phyloP scores from a whole-genome alignment of 64 coral and sea anemone species.

The Astreopora myriophthalma region DNA sequence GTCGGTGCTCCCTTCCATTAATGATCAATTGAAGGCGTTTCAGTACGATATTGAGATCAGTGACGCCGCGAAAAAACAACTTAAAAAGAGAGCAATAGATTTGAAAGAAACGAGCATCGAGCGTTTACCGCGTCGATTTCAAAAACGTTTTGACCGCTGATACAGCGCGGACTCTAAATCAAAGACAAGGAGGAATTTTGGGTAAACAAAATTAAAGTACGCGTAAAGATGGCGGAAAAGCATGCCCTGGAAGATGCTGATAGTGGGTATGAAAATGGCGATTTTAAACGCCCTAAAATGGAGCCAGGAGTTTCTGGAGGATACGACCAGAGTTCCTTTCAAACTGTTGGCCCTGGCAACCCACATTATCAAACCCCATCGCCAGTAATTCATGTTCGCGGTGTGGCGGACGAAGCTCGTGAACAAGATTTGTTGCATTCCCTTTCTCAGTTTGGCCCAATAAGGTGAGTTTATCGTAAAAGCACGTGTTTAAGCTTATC shows the following conservation, averaged over 20 bases:
- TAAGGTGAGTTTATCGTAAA: conserved; percentile 45
- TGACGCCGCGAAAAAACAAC: neutral
- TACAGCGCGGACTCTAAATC: neutral
- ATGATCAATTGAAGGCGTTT: neutral
- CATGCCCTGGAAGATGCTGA: conserved; percentile 46
- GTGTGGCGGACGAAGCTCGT: conserved; percentile 86
- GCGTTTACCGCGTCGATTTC: conserved; percentile 42
- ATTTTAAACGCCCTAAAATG: conserved; percentile 63
- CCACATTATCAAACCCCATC: conserved; percentile 80
- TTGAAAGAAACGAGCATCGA: neutral
- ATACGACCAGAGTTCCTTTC: neutral
- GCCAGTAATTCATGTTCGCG: conserved; percentile 90
- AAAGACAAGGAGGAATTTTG: neutral
- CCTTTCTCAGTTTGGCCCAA: conserved; percentile 69
- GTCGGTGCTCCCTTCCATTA: conserved; percentile 77
- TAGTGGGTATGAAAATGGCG: conserved; percentile 52
- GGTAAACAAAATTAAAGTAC: no score
- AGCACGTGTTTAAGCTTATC: no score
- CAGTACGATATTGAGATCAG: neutral
- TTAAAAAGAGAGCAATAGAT: neutral
- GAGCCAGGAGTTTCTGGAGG: neutral
- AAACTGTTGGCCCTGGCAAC: neutral
- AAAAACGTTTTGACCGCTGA: conserved; percentile 27
- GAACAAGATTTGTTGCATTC: conserved; percentile 87
- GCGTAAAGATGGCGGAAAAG: no score